Base-by-base conservation (phyloP, 2,888 invertebrate genomes). In the Sialis fuliginosa region DNA sequence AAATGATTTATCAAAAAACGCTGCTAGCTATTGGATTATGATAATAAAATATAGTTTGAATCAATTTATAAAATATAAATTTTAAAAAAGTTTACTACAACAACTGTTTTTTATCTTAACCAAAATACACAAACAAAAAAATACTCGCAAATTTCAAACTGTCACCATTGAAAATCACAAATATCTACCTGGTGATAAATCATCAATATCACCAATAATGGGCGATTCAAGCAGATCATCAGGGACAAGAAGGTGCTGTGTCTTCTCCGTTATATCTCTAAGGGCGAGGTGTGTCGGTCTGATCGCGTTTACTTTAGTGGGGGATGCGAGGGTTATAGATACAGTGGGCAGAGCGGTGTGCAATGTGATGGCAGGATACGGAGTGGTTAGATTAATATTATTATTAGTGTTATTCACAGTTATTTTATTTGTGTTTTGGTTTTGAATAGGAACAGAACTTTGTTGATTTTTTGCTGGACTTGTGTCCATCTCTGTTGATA, bases 231-330 rank as follows among this genome's bases (percentile, higher is more conserved):
- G 51, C 33, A 52, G 50, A 10, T 31, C 42, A 6, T 42, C 45
- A 40, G 54, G 51, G 42, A 53, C 48, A 46, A 58, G 57, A 48
- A 61, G 59, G 52, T 57, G 57, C 46, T 61, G 59, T 53, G 61
- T 59, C 51, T 62, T 56, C 48, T 55, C 56, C 30, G 64, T 62
- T 49, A 62, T 58, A 49, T 60, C 60, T 46, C 58, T 60, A 53
- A 64, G 56, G 52, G 62, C 60, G 52, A 66, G 54, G 50, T 61
- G 62, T 48, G 56, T 61, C 34, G 64, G 65, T 48, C 63, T 55
- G 13, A 57, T 52, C 33, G 58, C 55, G 33, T 52, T 48, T 51
- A 54, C 52, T 44, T 54, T 51, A 42, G 58, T 55, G 33, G 50
- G 40, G 12, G 45, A 39, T 35, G 56, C 61, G 51, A 62, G 64